Evolutionary conservation across 2,888 invertebrate species (phyloP).

Genomic region (Diloba caeruleocephala): DNA sequence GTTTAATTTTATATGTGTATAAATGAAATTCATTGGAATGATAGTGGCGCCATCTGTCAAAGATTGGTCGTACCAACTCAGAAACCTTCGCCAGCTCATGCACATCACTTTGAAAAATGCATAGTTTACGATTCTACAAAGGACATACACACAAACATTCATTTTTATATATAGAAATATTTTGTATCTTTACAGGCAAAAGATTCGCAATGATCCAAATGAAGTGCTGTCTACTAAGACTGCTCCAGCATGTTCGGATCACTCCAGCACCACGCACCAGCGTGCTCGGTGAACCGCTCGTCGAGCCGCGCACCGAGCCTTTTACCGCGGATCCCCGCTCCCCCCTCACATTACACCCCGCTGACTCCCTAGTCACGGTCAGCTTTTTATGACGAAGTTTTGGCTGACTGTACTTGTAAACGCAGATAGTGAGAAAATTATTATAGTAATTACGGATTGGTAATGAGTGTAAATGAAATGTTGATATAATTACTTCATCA

Average conservation of each 20-base stretch:
- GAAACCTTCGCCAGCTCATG: no score
- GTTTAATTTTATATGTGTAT: no score
- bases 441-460: not conserved
- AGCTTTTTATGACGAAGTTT: slow-evolving; percentile 72
- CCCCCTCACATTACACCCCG: slow-evolving; percentile 80
- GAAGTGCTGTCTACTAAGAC: slow-evolving; percentile 78
- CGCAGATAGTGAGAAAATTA: slow-evolving; percentile 16
- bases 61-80: no score
- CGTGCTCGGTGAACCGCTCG: slow-evolving; percentile 58
- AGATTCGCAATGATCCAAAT: slow-evolving; percentile 84
- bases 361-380: slow-evolving; percentile 73
- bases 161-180: not conserved
- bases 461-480: not conserved
- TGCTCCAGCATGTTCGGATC: slow-evolving; percentile 70
- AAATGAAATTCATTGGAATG: no score
- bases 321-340: slow-evolving; percentile 77
- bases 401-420: slow-evolving; percentile 10
- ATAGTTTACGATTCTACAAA: no score
- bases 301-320: slow-evolving; percentile 61
- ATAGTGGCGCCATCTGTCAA: no score
- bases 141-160: no score
- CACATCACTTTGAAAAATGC: no score
- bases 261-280: slow-evolving; percentile 61
- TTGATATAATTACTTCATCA: no score
- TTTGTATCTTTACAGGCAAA: slow-evolving; percentile 75